Base-by-base conservation (phyloP, 2,797 vertebrate genomes). In the Catharus ustulatus region DNA sequence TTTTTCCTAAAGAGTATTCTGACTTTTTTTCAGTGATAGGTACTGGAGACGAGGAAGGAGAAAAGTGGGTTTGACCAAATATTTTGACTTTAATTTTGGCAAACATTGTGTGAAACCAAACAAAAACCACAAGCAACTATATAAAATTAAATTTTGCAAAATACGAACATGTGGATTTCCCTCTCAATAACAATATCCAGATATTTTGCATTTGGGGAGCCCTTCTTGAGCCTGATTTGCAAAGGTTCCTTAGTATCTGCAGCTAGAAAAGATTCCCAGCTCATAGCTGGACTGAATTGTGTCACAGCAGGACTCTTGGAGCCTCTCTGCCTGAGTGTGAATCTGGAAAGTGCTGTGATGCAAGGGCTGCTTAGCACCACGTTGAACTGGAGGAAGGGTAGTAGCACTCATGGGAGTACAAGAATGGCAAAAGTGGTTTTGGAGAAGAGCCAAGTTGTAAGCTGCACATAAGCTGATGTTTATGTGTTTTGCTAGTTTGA, bases 131-230 rank as follows among this genome's bases (percentile, higher is more conserved):
- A 16, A 81, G 13, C 3, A 55, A 62, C 10, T 7, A 1, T 34
- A 77, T 30, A 77, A 87, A 80, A 77, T 19, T 3, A 64, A 54
- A 80, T 58, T 43, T 62, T 57, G 15, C 10, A 68, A 72, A 81
- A 85, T 5, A 34, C 3, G 52, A 3, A 77, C 36, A 18, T 63
- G 15, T 43, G 27, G 10, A 19, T 78, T 81, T 72, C 38, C 23
- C 5, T 67, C 54, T 74, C 0, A 0, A 16, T 72, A 77, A 71
- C 3, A 61, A 21, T 5, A 81, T 22, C 19, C 9, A 84, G 24
- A 80, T 5, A 5, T 32, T 68, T 34, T 0, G 0, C 15, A 12
- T 63, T 43, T 43, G 32, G 11, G 17, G n/a, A 59, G 14, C 22
- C 8, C 6, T 54, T 15, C 63, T 69, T 13, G 23, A 32, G 52